phyloP scores from a whole-genome alignment of 2,888 invertebrate species.

The Flexamia atlantica region DNA sequence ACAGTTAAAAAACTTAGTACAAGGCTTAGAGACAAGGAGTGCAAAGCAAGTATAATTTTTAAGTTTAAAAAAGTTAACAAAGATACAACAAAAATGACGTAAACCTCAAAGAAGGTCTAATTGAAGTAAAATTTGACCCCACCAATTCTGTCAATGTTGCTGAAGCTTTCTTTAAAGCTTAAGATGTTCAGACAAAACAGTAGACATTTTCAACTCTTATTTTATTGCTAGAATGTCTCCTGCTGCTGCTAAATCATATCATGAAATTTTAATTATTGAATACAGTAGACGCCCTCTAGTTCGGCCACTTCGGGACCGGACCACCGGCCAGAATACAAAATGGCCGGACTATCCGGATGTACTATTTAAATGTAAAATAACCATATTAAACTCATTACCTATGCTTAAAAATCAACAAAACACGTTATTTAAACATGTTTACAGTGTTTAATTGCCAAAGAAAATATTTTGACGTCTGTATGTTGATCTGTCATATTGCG shows the following conservation, averaged over 20 bases:
- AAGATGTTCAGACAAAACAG: slow-evolving; percentile 38
- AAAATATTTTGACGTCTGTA: no score
- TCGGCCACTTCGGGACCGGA: no score
- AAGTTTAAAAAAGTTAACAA: slow-evolving; percentile 56
- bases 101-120: slow-evolving; percentile 52
- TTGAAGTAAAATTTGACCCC: slow-evolving; percentile 9
- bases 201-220: slow-evolving; percentile 45
- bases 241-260: slow-evolving; percentile 39
- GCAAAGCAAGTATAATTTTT: slow-evolving; percentile 49
- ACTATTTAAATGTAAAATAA: no score
- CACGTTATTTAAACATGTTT: no score
- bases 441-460: no score
- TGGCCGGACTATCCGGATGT: no score
- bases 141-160: slow-evolving; percentile 55
- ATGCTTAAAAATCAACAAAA: no score
- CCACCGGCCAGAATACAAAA: no score
- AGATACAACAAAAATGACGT: slow-evolving; percentile 42
- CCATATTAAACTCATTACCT: no score
- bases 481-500: no score
- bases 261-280: slow-evolving; percentile 39
- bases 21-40: slow-evolving; percentile 44
- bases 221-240: slow-evolving; percentile 35
- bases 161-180: slow-evolving; percentile 34
- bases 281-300: no score
- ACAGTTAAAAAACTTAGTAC: slow-evolving; percentile 38